These are phyloP conservation scores for Aporrectodea caliginosa DNA, from an alignment of 1,140 invertebrate species.

Conservation along the genomic window DNA sequence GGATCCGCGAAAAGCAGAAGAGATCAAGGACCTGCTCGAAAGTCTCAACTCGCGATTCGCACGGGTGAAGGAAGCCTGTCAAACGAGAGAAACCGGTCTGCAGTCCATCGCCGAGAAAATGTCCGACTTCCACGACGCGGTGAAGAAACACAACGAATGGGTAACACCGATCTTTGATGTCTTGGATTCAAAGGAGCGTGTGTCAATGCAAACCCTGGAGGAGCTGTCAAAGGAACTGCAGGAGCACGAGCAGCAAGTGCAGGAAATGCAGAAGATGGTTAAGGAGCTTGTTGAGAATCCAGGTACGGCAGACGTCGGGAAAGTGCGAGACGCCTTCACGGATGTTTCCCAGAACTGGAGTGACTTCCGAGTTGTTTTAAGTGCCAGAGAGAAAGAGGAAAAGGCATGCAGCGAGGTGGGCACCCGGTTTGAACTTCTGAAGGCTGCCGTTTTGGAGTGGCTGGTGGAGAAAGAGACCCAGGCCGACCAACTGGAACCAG, in stretches of 20 bases:
- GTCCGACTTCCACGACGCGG: slow-evolving; percentile 68
- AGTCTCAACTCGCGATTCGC: slow-evolving; percentile 79
- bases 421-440: slow-evolving; percentile 75
- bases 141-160: slow-evolving; percentile 56
- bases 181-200: slow-evolving; percentile 71
- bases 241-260: slow-evolving; percentile 63
- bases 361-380: slow-evolving; percentile 64
- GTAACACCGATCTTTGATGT: slow-evolving; percentile 65
- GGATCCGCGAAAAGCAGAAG: slow-evolving; percentile 80
- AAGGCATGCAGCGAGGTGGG: slow-evolving; percentile 77
- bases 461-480: slow-evolving; percentile 72
- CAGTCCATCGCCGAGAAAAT: slow-evolving; percentile 74
- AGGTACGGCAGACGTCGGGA: slow-evolving; percentile 65
- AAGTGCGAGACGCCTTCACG: slow-evolving; percentile 69
- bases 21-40: slow-evolving; percentile 79
- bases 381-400: slow-evolving; percentile 77
- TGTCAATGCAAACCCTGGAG: slow-evolving; percentile 66
- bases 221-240: slow-evolving; percentile 59
- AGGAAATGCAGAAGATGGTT: slow-evolving; percentile 73
- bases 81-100: slow-evolving; percentile 73
- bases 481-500: slow-evolving; percentile 68
- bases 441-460: slow-evolving; percentile 81
- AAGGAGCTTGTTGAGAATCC: slow-evolving; percentile 74
- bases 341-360: slow-evolving; percentile 82
- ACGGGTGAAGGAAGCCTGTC: slow-evolving; percentile 73